These are phyloP conservation scores for Manis crassicaudata DNA, from an alignment of 2,797 vertebrate species.

Conservation along the genomic window DNA sequence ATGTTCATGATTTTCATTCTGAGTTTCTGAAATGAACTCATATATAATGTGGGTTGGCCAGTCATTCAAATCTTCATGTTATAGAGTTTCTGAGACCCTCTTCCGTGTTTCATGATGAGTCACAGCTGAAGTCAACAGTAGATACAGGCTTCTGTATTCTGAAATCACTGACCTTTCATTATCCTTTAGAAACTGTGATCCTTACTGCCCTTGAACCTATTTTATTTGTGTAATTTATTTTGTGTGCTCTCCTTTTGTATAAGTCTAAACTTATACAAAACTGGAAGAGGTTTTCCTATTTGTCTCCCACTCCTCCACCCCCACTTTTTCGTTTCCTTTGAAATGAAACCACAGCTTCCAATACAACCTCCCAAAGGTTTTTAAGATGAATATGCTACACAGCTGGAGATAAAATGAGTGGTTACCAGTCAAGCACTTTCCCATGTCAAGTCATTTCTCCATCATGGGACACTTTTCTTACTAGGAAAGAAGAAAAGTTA, in stretches of 20 bases:
- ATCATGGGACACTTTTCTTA: slow-evolving; percentile 26
- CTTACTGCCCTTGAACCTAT: neutral
- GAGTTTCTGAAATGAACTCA: slow-evolving; percentile 28
- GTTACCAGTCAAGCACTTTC: slow-evolving; percentile 47
- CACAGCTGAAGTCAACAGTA: slow-evolving; percentile 13
- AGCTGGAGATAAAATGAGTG: slow-evolving; percentile 28
- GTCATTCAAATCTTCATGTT: slow-evolving; percentile 2
- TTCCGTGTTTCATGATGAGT: neutral
- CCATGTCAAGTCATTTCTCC: slow-evolving; percentile 24
- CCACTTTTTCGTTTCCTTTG: slow-evolving; percentile 37
- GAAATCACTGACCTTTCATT: neutral
- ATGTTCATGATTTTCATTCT: slow-evolving; percentile 8
- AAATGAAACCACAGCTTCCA: slow-evolving; percentile 65
- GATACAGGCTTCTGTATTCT: neutral
- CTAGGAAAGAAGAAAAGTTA: slow-evolving; percentile 16
- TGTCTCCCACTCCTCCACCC: neutral
- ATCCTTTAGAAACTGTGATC: slow-evolving; percentile 30
- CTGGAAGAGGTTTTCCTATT: slow-evolving; percentile 35
- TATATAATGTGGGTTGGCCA: neutral
- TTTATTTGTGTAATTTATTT: neutral
- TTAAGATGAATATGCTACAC: slow-evolving; percentile 15
- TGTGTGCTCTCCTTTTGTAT: neutral
- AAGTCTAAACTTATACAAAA: neutral
- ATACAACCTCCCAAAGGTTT: slow-evolving; percentile 41
- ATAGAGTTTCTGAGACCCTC: neutral